Evolutionary conservation across 2,113 vertebrate genomes (phyloP), one percentile per base, ranked within the genome.

Genomic region (Anguilla japonica): DNA sequence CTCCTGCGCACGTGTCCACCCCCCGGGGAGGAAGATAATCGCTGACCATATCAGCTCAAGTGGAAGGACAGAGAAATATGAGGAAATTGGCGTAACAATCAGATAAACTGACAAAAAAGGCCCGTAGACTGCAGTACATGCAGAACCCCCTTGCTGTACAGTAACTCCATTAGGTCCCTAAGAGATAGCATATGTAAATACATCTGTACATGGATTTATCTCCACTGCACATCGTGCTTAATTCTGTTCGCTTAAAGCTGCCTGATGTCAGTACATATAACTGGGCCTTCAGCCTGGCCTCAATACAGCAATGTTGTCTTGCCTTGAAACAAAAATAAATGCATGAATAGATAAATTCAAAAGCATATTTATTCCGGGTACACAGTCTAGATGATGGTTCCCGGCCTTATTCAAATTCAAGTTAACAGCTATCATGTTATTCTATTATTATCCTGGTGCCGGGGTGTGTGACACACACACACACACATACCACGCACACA

Each of bases 61-160:
- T 82, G 85, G 79, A 43, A 82, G 34, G 53, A 81, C 83, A 34
- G 67, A 86, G 80, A 86, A 86, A 85, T 83, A 15, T 57, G 53
- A 85, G 81, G 79, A 86, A 83, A 88, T 86, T 86, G 81, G 67
- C 81, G 79, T 79, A 84, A 86, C 83, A 83, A 88, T 86, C 71
- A 79, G 53, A 88, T 88, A 56, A 83, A 84, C 43, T 78, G 60
- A n/a, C 46, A n/a, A 53, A 86, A 57, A 18, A 18, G 34, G 80
- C 46, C 80, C 34, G 20, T 5, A 41, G 63, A 56, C 83, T 46
- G 7, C 43, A 63, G 22, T 53, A 11, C 56, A 80, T 43, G 41
- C 83, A 50, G 43, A 71, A 18, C 39, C 34, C 40, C 67, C 53
- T 34, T 34, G 34, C 16, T 60, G n/a, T 40, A 39, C 26, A 81